Percentiles rank a stretch among this genome's conserved stretches.
phyloP scores from a whole-genome alignment of 2,113 vertebrate species.

The Ancistrus triradiatus region DNA sequence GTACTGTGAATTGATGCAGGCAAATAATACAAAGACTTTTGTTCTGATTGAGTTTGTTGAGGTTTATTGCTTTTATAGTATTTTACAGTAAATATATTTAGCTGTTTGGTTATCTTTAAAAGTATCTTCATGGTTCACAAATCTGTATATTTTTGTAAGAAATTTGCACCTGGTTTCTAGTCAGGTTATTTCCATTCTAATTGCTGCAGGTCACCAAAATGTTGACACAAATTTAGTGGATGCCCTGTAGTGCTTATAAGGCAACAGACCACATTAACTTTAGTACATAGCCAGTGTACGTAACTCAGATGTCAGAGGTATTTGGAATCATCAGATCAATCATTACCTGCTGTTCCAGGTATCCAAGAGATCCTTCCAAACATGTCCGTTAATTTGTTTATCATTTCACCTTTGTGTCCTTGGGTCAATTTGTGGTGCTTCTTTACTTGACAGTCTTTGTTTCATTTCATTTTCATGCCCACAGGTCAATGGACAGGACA shows the following conservation, averaged over 20 bases:
- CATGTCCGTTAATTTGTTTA: no score
- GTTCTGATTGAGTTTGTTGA: no score
- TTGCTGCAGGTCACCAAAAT: conserved; percentile 54
- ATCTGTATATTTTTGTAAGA: no score
- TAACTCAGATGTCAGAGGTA: neutral
- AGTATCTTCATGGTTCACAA: no score
- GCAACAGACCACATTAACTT: conserved; percentile 22
- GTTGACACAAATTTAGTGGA: no score
- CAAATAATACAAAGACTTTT: no score
- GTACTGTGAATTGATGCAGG: no score
- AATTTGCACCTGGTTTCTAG: neutral
- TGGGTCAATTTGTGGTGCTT: neutral
- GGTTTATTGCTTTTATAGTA: no score
- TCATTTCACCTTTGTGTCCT: neutral
- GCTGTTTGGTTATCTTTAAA: no score
- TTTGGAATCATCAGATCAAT: neutral
- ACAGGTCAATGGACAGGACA: conserved; percentile 67
- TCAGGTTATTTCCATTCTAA: conserved; percentile 16
- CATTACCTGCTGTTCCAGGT: no score
- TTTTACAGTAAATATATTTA: no score
- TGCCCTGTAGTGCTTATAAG: no score
- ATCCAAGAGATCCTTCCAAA: neutral
- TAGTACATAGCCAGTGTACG: neutral
- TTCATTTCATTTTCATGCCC: conserved; percentile 26
- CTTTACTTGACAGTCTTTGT: conserved; percentile 12